These are phyloP conservation scores for Ridgeia piscesae DNA, from an alignment of 1,140 invertebrate species.

Conservation along the genomic window DNA sequence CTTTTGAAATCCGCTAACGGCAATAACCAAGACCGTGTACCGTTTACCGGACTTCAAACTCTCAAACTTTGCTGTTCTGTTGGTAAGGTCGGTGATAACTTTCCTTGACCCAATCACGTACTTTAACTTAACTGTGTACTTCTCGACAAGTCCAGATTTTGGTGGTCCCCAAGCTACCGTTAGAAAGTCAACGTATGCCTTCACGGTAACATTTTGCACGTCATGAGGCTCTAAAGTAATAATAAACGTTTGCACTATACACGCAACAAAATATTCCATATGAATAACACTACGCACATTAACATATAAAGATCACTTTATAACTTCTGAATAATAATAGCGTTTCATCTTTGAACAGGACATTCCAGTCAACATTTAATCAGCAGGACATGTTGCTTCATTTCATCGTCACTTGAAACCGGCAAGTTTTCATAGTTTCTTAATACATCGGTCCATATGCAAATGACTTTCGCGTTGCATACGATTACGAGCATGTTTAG, in stretches of 20 bases:
- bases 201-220: not conserved
- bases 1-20: not conserved
- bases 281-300: too few relatives aligned
- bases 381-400: too few relatives aligned
- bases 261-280: too few relatives aligned
- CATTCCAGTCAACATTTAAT: too few relatives aligned
- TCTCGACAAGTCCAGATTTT: not conserved
- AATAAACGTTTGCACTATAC: not conserved
- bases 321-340: too few relatives aligned
- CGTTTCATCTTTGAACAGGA: too few relatives aligned
- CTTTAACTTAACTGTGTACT: not conserved
- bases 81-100: not conserved
- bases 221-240: not conserved
- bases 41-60: not conserved
- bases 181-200: not conserved
- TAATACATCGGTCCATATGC: too few relatives aligned
- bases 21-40: not conserved
- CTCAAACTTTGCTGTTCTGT: not conserved
- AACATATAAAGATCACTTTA: too few relatives aligned
- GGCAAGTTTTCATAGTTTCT: too few relatives aligned
- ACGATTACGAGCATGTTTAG: too few relatives aligned
- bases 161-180: not conserved
- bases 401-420: too few relatives aligned
- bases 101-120: not conserved
- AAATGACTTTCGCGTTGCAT: too few relatives aligned